These are phyloP conservation scores for Nycticryphes semicollaris DNA, from an alignment of 2,113 vertebrate genomes.

Conservation along the genomic window DNA sequence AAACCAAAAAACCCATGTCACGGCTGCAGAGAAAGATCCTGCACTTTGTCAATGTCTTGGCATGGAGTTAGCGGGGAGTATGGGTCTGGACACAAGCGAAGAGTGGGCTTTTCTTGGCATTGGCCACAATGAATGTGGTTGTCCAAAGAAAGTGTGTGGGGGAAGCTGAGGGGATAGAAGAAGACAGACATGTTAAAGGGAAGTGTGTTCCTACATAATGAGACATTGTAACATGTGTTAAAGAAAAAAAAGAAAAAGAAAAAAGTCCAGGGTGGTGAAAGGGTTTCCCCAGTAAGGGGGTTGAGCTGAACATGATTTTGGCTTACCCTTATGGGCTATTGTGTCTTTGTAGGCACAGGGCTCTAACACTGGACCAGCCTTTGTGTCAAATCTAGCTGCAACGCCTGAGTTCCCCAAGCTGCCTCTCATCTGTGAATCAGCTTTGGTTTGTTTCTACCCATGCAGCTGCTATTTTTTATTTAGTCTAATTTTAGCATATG, in stretches of 20 bases:
- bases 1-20: not conserved
- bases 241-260: not conserved
- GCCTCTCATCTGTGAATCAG: conserved; percentile 6
- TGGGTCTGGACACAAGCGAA: not conserved
- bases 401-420: not conserved
- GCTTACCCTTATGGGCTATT: conserved; percentile 36
- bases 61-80: not conserved
- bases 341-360: not conserved
- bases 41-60: conserved; percentile 53
- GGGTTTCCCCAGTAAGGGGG: conserved; percentile 38
- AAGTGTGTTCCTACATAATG: conserved; percentile 62
- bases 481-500: conserved; percentile 51
- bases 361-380: conserved; percentile 42
- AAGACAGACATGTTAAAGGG: conserved; percentile 24
- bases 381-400: conserved; percentile 38
- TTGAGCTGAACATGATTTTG: conserved; percentile 44
- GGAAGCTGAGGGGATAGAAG: conserved; percentile 25
- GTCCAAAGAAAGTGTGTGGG: conserved; percentile 49
- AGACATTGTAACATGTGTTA: conserved; percentile 52
- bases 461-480: conserved; percentile 55
- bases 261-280: not conserved
- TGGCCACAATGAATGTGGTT: conserved; percentile 66
- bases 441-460: conserved; percentile 12
- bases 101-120: conserved; percentile 64
- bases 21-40: not conserved